Conservation (phyloP, 2,113 vertebrate genomes). For the Glaucidium brasilianum region DNA sequence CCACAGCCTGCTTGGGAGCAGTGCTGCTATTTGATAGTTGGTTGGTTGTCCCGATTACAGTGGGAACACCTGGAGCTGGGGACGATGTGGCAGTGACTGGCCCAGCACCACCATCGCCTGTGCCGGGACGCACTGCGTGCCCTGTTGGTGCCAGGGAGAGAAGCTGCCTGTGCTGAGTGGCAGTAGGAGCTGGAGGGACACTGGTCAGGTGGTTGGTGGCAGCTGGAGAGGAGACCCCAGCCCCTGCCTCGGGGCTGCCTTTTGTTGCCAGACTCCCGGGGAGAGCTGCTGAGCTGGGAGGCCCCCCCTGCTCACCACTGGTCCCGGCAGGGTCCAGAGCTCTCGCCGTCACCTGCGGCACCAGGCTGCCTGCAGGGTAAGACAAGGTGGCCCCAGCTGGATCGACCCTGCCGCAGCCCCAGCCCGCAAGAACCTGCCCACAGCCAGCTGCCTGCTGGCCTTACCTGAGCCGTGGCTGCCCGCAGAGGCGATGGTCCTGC, state of each 20-base stretch:
- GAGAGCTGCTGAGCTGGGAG: background rate
- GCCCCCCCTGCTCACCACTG: background rate
- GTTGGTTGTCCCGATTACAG: background rate
- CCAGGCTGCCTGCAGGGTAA: background rate
- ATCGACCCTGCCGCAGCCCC: background rate
- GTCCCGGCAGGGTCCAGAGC: background rate
- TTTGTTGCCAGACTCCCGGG: rapidly evolving
- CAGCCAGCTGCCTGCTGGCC: background rate
- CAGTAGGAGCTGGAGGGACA: rapidly evolving
- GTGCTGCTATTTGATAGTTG: background rate
- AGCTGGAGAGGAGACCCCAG: background rate
- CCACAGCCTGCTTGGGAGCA: background rate
- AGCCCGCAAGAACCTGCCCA: background rate
- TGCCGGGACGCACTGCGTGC: rapidly evolving
- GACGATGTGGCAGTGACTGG: background rate
- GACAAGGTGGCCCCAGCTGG: background rate
- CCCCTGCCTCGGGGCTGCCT: background rate
- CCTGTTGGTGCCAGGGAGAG: rapidly evolving
- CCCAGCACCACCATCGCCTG: rapidly evolving
- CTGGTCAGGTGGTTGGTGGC: rapidly evolving
- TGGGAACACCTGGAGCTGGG: background rate
- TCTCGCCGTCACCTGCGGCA: background rate
- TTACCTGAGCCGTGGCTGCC: background rate
- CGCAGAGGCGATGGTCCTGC: background rate
- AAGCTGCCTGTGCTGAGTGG: rapidly evolving